A percentile compares a stretch with the other conserved stretches of the same genome.
Evolutionary conservation across 2,113 vertebrate species (phyloP).

Genomic region (Anolis carolinensis): DNA sequence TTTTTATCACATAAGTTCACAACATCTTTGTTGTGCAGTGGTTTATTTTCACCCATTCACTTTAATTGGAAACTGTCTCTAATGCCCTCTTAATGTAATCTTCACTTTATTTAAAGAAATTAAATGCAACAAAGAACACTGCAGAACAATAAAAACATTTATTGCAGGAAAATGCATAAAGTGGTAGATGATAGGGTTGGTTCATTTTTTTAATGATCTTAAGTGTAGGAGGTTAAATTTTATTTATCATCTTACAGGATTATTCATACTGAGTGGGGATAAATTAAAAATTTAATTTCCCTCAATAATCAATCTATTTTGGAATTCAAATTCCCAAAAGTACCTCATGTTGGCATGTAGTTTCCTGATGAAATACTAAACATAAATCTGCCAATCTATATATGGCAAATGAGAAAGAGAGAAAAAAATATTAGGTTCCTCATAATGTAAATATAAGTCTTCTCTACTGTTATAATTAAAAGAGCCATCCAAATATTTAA

Average conservation of each 20-base stretch:
- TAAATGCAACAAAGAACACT: not conserved
- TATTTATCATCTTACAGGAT: not conserved
- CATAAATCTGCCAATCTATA: not conserved
- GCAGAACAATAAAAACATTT: not conserved
- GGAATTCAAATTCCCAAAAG: constrained; percentile 4
- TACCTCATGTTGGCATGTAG: not conserved
- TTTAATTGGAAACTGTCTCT: not conserved
- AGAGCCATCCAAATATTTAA: not conserved
- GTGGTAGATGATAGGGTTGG: not conserved
- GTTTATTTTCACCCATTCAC: not conserved
- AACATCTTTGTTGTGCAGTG: not conserved
- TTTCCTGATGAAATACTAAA: not conserved
- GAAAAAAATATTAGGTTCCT: constrained; percentile 13
- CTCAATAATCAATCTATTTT: constrained; percentile 10
- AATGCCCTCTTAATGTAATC: not conserved
- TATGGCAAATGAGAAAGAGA: not conserved
- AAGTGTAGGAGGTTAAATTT: not conserved
- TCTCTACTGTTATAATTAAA: constrained; percentile 13
- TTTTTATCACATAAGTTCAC: not conserved
- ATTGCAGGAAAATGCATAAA: not conserved
- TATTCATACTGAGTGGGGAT: not conserved
- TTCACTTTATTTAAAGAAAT: not conserved
- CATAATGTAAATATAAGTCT: constrained; percentile 1
- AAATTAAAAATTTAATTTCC: constrained; percentile 12
- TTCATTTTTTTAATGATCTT: not conserved